These are phyloP conservation scores for Hybognathus amarus DNA, from an alignment of 2,797 vertebrate species.

Conservation along the genomic window DNA sequence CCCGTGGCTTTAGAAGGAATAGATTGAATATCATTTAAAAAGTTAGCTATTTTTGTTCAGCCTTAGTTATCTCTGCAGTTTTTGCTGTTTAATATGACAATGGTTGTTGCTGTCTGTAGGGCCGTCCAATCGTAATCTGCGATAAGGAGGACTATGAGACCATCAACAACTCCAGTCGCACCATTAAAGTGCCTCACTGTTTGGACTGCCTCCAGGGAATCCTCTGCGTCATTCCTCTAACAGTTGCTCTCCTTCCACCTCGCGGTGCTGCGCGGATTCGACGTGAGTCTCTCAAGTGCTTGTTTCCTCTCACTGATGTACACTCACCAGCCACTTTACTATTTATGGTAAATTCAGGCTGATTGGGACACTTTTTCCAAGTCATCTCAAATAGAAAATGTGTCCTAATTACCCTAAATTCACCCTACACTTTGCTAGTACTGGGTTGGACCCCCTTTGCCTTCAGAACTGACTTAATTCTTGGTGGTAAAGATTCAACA, in stretches of 20 bases:
- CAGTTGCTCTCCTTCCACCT: constrained; percentile 98
- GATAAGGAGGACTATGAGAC: constrained; percentile 95
- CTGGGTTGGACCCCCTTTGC: not conserved
- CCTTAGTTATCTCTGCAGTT: not conserved
- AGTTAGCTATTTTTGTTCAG: not conserved
- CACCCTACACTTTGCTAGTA: too few relatives aligned
- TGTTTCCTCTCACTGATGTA: not conserved
- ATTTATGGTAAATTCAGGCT: too few relatives aligned
- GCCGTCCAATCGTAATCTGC: constrained; percentile 94
- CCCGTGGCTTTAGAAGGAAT: not conserved
- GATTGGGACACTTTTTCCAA: too few relatives aligned
- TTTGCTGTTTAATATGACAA: not conserved
- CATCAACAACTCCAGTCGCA: constrained; percentile 89
- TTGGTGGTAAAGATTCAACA: not conserved
- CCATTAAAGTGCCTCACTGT: constrained; percentile 94
- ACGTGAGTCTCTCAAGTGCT: constrained; percentile 79
- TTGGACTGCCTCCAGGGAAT: constrained; percentile 98
- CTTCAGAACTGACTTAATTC: not conserved
- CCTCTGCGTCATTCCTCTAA: constrained; percentile 94
- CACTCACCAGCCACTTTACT: not conserved
- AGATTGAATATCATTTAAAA: not conserved
- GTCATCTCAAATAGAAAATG: too few relatives aligned
- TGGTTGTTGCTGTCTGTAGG: constrained; percentile 72
- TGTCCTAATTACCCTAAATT: too few relatives aligned
- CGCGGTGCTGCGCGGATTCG: constrained; percentile 92